Base-by-base conservation (phyloP, 2,888 invertebrate species). In the Dryobota labecula region DNA sequence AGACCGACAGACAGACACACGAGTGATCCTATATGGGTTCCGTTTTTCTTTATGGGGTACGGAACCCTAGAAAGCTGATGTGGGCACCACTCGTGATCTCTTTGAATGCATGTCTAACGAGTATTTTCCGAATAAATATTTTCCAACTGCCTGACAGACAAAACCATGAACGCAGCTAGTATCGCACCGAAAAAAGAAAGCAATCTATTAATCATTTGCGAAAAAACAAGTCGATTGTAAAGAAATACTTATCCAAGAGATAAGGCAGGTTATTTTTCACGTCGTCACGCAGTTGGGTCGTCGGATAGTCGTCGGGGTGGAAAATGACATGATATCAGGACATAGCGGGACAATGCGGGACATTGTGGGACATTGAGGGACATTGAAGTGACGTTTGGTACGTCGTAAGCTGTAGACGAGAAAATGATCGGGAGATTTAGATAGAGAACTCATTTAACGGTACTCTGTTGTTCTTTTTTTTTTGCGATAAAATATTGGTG, bases 231-330 rank as follows among this genome's bases (percentile, higher is more conserved):
- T 84, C 82, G 63, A 74, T 78, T 73, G 77, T 71, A 78, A 84
- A 84, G 69, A 71, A 78, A 80, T 80, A 84, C 74, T 84, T 84
- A 84, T 78, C 70, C 56, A n/a, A 24, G 20, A 84, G 84, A 84
- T 84, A 84, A 84, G 76, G 65, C 27, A 47, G 71, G 73, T 73
- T 79, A 84, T 84, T 84, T 84, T 84, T 84, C 84, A 83, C 80
- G 70, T 73, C 81, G 73, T 61, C 83, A 81, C 82, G 62, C 43
- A 51, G 70, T 54, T 38, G 62, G 62, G 66, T 73, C 74, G 73
- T 75, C 74, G 63, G 76, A 57, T 72, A 71, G 67, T 24, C 76
- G 72, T 36, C 60, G 63, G 73, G 56, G 76, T 76, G 83, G 84
- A 84, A 84, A 84, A 84, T 84, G 82, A 83, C 78, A 60, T 66